Conservation (phyloP, 1,140 invertebrate genomes). For the Drosophila saltans region DNA sequence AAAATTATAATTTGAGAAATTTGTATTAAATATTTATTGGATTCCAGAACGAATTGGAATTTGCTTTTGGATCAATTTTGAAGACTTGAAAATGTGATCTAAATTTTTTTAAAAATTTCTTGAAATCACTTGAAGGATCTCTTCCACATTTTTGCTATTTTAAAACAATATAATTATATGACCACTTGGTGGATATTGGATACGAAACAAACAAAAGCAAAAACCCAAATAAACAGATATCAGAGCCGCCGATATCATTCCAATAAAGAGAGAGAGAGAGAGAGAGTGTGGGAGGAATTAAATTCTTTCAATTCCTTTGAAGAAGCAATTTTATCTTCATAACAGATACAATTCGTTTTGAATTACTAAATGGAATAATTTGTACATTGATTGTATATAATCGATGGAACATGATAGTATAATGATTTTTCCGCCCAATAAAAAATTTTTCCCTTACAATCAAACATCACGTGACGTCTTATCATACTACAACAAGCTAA, state of each 20-base stretch:
- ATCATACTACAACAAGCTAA: background rate
- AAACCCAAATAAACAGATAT: too few relatives aligned
- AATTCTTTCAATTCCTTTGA: background rate
- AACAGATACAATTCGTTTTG: background rate
- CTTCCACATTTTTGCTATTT: too few relatives aligned
- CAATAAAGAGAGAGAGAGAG: too few relatives aligned
- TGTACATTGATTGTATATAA: background rate
- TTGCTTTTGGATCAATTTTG: too few relatives aligned
- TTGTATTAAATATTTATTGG: background rate
- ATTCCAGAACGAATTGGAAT: background rate
- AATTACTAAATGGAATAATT: background rate
- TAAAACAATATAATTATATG: too few relatives aligned
- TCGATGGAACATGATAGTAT: background rate
- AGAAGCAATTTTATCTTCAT: background rate
- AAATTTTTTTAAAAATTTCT: too few relatives aligned
- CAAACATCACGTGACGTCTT: background rate
- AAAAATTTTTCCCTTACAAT: background rate
- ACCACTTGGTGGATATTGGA: too few relatives aligned
- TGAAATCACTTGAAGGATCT: too few relatives aligned
- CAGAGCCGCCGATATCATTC: too few relatives aligned
- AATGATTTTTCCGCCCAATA: background rate
- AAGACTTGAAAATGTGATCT: too few relatives aligned
- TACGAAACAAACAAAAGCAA: too few relatives aligned
- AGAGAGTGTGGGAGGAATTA: too few relatives aligned
- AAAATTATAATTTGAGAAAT: conserved; percentile 26